phyloP scores from a whole-genome alignment of 2,888 invertebrate genomes.

The Synanthedon tipuliformis region DNA sequence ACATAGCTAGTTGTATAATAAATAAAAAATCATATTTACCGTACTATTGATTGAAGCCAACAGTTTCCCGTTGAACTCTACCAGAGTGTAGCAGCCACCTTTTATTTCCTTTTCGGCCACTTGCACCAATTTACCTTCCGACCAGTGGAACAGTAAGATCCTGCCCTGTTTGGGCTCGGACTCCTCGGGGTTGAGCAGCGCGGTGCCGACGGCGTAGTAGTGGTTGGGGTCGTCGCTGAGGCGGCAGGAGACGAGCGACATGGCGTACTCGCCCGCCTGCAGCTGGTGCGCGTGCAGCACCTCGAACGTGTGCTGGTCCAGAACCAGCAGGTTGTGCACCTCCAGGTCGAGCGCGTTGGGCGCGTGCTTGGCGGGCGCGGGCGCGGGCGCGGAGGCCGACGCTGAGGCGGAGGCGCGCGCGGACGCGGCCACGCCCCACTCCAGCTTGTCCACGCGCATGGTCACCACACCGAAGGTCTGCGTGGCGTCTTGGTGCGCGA shows the following conservation, averaged over 20 bases:
- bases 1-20: no score
- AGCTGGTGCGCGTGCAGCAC: slow-evolving; percentile 95
- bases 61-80: slow-evolving; percentile 96
- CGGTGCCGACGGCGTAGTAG: slow-evolving; percentile 96
- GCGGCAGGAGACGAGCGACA: slow-evolving; percentile 90
- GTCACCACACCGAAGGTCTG: slow-evolving; percentile 95
- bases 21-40: slow-evolving; percentile 48
- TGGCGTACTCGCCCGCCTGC: slow-evolving; percentile 89
- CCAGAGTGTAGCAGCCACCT: slow-evolving; percentile 92
- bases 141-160: slow-evolving; percentile 90
- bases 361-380: slow-evolving; percentile 35
- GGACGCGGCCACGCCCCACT: slow-evolving; percentile 54
- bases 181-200: slow-evolving; percentile 94
- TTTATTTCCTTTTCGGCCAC: slow-evolving; percentile 97
- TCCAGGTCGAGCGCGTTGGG: slow-evolving; percentile 76
- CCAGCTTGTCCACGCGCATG: slow-evolving; percentile 88
- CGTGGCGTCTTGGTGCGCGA: slow-evolving; percentile 93
- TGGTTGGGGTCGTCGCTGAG: slow-evolving; percentile 91
- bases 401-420: slow-evolving; percentile 44
- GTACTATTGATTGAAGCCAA: slow-evolving; percentile 97
- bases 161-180: slow-evolving; percentile 93
- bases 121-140: slow-evolving; percentile 85
- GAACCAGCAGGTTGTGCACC: slow-evolving; percentile 87
- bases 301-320: slow-evolving; percentile 98
- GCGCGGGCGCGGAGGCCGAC: slow-evolving; percentile 18